Percentiles rank a stretch among this genome's conserved stretches.
These are phyloP conservation scores for Cephalophus harveyi DNA, from an alignment of 2,113 vertebrate genomes.

Conservation along the genomic window DNA sequence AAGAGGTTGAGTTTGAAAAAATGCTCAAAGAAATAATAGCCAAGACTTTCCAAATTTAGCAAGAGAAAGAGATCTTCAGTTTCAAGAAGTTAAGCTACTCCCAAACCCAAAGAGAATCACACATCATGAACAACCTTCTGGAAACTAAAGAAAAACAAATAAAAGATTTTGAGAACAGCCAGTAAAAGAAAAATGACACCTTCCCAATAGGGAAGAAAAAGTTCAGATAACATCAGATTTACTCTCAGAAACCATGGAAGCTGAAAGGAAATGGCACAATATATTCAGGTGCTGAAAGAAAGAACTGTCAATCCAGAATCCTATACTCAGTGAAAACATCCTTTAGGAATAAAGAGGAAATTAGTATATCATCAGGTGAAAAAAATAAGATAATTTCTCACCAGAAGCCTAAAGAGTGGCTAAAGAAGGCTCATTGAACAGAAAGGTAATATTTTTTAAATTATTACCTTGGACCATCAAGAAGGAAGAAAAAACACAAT, in stretches of 20 bases:
- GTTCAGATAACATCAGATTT: not conserved
- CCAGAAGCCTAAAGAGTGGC: not conserved
- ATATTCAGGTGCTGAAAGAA: not conserved
- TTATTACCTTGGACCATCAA: not conserved
- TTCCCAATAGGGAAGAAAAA: not conserved
- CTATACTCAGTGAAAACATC: not conserved
- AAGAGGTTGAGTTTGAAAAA: not conserved
- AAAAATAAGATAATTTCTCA: not conserved
- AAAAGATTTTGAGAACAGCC: not conserved
- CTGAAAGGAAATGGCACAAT: not conserved
- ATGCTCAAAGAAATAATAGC: not conserved
- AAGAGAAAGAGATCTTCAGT: not conserved
- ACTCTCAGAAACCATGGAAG: not conserved
- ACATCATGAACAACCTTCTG: not conserved
- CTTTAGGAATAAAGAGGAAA: not conserved
- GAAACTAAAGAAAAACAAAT: not conserved
- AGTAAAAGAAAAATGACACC: not conserved
- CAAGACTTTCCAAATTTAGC: not conserved
- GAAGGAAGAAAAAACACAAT: not conserved
- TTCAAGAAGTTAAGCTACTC: not conserved
- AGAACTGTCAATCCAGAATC: not conserved
- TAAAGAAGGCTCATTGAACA: not conserved
- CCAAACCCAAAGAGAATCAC: not conserved
- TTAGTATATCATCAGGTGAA: not conserved
- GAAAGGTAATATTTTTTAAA: not conserved